Evolutionary conservation across 2,888 invertebrate genomes (phyloP).

Genomic region (Caenorhabditis drosophilae): DNA sequence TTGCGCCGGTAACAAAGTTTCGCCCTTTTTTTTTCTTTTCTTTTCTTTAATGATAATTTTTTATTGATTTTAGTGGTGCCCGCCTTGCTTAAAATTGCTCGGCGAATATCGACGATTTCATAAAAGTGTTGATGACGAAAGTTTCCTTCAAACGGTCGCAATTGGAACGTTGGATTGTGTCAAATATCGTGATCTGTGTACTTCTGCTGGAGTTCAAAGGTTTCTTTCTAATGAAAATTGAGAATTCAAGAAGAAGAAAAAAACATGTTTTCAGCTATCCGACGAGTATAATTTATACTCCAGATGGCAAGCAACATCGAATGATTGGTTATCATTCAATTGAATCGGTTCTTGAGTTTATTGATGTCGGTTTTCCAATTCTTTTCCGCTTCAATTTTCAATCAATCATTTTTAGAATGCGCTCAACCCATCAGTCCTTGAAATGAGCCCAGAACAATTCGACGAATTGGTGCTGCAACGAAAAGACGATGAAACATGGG

Average conservation of each 20-base stretch:
- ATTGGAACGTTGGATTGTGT: slow-evolving; percentile 64
- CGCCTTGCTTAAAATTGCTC: slow-evolving; percentile 78
- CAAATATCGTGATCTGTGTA: slow-evolving; percentile 55
- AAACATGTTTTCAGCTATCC: slow-evolving; percentile 75
- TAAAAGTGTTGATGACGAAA: slow-evolving; percentile 66
- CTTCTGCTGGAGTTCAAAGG: slow-evolving; percentile 54
- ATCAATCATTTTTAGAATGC: slow-evolving; percentile 49
- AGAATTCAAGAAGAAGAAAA: too few species aligned
- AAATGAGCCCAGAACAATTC: slow-evolving; percentile 74
- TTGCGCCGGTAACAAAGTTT: slow-evolving; percentile 77
- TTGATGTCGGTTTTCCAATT: slow-evolving; percentile 72
- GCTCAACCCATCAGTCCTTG: slow-evolving; percentile 73
- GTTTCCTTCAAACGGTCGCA: slow-evolving; percentile 25
- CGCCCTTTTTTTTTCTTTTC: too few species aligned
- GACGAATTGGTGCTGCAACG: slow-evolving; percentile 73
- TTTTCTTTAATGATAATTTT: not conserved
- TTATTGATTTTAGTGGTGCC: slow-evolving; percentile 75
- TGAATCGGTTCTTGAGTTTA: slow-evolving; percentile 76
- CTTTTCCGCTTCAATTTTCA: not conserved
- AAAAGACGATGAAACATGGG: slow-evolving; percentile 75
- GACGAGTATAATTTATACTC: slow-evolving; percentile 76
- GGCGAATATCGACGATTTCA: slow-evolving; percentile 78
- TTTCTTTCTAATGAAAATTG: too few species aligned
- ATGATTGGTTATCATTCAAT: slow-evolving; percentile 75
- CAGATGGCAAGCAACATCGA: slow-evolving; percentile 43